A percentile compares a stretch with the other conserved stretches of the same genome.
Conservation (phyloP, 1,140 invertebrate species). For the Apis dorsata region DNA sequence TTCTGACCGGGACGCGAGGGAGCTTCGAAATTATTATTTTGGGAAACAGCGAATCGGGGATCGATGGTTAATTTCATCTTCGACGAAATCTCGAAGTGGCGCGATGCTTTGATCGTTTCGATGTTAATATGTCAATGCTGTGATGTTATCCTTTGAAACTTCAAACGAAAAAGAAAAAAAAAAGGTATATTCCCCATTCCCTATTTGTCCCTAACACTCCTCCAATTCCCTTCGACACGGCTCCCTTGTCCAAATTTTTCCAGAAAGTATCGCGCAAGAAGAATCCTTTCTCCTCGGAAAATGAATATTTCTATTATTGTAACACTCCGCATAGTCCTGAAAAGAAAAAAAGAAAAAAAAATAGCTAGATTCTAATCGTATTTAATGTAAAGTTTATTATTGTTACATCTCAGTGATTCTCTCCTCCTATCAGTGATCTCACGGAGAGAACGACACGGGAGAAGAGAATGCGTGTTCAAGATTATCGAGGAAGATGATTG, state of each 20-base stretch:
- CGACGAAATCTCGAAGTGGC: constrained; percentile 44
- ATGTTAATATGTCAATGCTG: constrained; percentile 79
- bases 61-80: neutral
- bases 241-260: constrained; percentile 7
- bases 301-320: constrained; percentile 70
- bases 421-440: constrained; percentile 69
- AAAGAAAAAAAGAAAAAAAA: constrained; percentile 35
- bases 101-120: constrained; percentile 68
- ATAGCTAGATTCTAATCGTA: constrained; percentile 75
- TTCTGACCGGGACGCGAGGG: too few relatives aligned
- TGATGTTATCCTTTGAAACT: constrained; percentile 78
- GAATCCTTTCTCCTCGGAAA: constrained; percentile 50
- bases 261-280: constrained; percentile 37
- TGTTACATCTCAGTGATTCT: constrained; percentile 75
- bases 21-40: neutral
- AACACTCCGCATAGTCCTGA: constrained; percentile 73
- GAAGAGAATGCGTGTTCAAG: neutral
- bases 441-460: constrained; percentile 59
- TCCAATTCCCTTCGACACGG: constrained; percentile 9
- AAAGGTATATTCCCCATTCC: constrained; percentile 48
- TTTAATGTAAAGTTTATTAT: constrained; percentile 77
- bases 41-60: neutral
- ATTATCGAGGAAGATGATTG: neutral
- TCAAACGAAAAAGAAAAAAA: constrained; percentile 56
- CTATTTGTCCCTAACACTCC: constrained; percentile 9